Percentiles rank a stretch among this genome's conserved stretches.
Conservation (phyloP, 2,113 vertebrate species). For the Bombycilla garrulus region DNA sequence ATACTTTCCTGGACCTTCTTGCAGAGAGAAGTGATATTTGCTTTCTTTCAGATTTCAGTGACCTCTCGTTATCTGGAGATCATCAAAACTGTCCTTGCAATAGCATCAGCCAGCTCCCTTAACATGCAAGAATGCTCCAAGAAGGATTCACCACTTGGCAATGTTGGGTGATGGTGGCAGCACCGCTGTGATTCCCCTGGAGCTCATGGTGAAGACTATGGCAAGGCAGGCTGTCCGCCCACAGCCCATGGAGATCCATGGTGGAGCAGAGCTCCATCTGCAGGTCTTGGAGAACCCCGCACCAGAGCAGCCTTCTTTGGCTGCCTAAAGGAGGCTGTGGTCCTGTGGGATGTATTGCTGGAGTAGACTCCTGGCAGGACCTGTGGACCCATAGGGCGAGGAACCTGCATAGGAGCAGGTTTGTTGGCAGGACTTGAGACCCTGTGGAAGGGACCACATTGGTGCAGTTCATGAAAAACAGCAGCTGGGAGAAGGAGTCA, state of each 20-base stretch:
- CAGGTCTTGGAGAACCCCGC: neutral
- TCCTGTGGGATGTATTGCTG: neutral
- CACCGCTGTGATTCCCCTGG: neutral
- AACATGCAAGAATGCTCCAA: neutral
- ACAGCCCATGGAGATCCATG: neutral
- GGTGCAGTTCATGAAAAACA: neutral
- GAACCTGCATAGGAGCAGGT: neutral
- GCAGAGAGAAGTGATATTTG: neutral
- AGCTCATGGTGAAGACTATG: neutral
- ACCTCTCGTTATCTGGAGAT: neutral
- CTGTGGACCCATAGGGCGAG: neutral
- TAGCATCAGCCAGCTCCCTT: neutral
- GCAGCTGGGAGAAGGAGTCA: neutral
- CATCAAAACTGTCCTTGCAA: neutral
- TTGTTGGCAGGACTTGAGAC: neutral
- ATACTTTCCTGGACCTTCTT: neutral
- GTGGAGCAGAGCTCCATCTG: neutral
- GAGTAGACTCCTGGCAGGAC: neutral
- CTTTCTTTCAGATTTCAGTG: neutral
- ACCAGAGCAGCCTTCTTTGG: neutral
- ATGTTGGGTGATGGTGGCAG: fast-evolving
- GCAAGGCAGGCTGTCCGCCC: neutral
- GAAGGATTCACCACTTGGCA: fast-evolving
- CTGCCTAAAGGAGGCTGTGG: neutral
- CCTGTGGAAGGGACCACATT: neutral